A percentile compares a stretch with the other conserved stretches of the same genome.
phyloP scores from a whole-genome alignment of 2,888 invertebrate species.

The Drosophila planitibia region DNA sequence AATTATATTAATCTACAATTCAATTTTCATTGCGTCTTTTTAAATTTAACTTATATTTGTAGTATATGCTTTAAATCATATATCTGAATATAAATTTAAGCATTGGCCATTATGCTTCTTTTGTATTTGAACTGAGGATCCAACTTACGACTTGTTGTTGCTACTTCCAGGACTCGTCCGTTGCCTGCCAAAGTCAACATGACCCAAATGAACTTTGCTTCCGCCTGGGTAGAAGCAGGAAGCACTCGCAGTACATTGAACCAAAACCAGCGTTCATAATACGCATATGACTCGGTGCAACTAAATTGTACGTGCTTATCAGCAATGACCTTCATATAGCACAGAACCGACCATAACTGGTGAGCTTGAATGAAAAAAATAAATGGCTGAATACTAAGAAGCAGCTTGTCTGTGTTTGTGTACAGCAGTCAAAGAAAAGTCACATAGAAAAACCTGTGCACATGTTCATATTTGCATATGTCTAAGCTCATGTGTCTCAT shows the following conservation, averaged over 20 bases:
- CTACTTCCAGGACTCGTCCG: slow-evolving; percentile 5
- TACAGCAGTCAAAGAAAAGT: slow-evolving; percentile 21
- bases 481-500: slow-evolving; percentile 44
- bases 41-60: background rate
- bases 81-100: background rate
- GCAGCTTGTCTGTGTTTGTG: slow-evolving; percentile 27
- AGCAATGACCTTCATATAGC: slow-evolving; percentile 73
- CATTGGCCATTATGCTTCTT: background rate
- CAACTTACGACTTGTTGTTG: slow-evolving; percentile 21
- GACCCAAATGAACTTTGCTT: slow-evolving; percentile 59
- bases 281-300: slow-evolving; percentile 43
- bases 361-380: slow-evolving; percentile 21
- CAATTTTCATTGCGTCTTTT: background rate
- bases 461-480: slow-evolving; percentile 57
- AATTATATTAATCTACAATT: background rate
- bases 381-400: slow-evolving; percentile 49
- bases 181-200: slow-evolving; percentile 43
- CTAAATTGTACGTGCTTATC: slow-evolving; percentile 57
- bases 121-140: slow-evolving; percentile 8
- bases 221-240: slow-evolving; percentile 64
- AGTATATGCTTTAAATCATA: background rate
- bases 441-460: slow-evolving; percentile 39
- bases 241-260: slow-evolving; percentile 61
- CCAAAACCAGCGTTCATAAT: slow-evolving; percentile 29
- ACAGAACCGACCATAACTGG: slow-evolving; percentile 34